These are phyloP conservation scores for Dusona sp. DNA, from an alignment of 2,888 invertebrate species.

Conservation along the genomic window DNA sequence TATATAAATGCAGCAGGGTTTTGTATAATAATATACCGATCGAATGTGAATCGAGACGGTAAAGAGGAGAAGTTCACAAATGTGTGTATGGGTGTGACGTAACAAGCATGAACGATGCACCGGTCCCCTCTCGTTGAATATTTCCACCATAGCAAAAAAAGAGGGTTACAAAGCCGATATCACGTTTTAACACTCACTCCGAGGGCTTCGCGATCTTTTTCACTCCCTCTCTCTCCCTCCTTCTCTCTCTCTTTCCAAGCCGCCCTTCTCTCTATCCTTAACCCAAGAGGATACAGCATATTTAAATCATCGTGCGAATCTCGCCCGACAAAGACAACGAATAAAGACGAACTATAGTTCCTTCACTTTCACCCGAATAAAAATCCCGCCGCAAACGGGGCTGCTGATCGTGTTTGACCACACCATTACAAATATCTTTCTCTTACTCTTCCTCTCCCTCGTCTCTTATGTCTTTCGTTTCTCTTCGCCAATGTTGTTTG, in stretches of 20 bases:
- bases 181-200: background rate
- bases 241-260: slow-evolving; percentile 8
- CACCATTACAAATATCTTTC: slow-evolving; percentile 20
- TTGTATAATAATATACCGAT: slow-evolving; percentile 34
- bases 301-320: slow-evolving; percentile 48
- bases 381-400: slow-evolving; percentile 39
- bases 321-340: slow-evolving; percentile 37
- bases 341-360: slow-evolving; percentile 45
- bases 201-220: slow-evolving; percentile 26
- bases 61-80: slow-evolving; percentile 49
- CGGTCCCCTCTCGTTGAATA: slow-evolving; percentile 10
- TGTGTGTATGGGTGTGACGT: slow-evolving; percentile 44
- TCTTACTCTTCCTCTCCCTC: slow-evolving; percentile 5
- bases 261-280: slow-evolving; percentile 19
- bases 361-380: slow-evolving; percentile 67
- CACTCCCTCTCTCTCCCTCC: background rate
- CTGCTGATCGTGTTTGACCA: slow-evolving; percentile 42
- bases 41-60: slow-evolving; percentile 55
- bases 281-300: slow-evolving; percentile 27
- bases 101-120: slow-evolving; percentile 43
- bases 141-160: slow-evolving; percentile 13
- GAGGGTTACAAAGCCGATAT: slow-evolving; percentile 39
- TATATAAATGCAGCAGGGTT: background rate
- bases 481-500: slow-evolving; percentile 27
- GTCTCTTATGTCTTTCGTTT: background rate